Evolutionary conservation across 2,888 invertebrate species (phyloP).

Genomic region (Oeneis ivallda): DNA sequence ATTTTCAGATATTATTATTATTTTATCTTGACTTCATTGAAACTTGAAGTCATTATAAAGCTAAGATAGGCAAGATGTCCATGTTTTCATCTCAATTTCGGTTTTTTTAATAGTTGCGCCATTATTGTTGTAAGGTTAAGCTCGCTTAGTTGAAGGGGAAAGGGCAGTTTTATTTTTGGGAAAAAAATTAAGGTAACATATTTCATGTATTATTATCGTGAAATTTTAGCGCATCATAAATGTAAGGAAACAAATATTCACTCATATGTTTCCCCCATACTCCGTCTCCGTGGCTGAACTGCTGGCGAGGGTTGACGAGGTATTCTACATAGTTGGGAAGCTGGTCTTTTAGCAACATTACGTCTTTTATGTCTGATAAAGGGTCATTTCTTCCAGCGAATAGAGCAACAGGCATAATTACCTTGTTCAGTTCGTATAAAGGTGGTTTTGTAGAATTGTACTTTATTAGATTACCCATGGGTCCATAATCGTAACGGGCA

Average conservation of each 20-base stretch:
- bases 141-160: no score
- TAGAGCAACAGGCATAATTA: slow-evolving; percentile 48
- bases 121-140: no score
- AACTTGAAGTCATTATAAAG: no score
- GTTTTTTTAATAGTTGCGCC: no score
- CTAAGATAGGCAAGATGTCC: no score
- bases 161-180: no score
- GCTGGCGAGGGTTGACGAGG: slow-evolving; percentile 27
- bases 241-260: slow-evolving; percentile 39
- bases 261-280: slow-evolving; percentile 40
- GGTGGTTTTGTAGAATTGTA: slow-evolving; percentile 50
- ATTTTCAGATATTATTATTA: no score
- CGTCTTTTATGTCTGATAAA: slow-evolving; percentile 49
- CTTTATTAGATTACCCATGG: slow-evolving; percentile 39
- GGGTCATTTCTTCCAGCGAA: slow-evolving; percentile 50
- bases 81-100: no score
- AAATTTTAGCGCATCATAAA: slow-evolving; percentile 16
- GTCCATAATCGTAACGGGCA: slow-evolving; percentile 51
- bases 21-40: no score
- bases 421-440: slow-evolving; percentile 49
- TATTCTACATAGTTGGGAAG: slow-evolving; percentile 48
- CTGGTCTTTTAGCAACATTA: slow-evolving; percentile 38
- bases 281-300: slow-evolving; percentile 43
- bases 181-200: not conserved
- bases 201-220: not conserved